A percentile compares a stretch with the other conserved stretches of the same genome.
Conservation (phyloP, 2,113 vertebrate species). For the Ictidomys tridecemlineatus region DNA sequence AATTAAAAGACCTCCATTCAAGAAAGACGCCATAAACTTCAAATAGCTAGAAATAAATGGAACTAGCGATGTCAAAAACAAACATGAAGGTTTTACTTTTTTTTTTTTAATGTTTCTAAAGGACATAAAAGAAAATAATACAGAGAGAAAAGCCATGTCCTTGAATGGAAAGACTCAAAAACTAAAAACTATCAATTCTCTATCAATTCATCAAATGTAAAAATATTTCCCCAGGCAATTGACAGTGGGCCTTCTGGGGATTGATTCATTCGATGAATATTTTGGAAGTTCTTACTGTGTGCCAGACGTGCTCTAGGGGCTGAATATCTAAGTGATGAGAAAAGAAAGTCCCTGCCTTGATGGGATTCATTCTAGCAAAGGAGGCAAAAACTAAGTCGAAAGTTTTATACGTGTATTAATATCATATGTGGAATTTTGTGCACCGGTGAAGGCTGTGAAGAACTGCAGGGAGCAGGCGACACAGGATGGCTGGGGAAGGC, state of each 20-base stretch:
- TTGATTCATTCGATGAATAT: background rate
- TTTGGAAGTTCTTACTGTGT: background rate
- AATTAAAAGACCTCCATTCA: background rate
- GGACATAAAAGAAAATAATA: background rate
- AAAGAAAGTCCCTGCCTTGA: background rate
- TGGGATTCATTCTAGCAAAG: background rate
- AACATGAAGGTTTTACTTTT: background rate
- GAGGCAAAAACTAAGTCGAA: background rate
- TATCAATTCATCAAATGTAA: background rate
- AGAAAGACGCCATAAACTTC: background rate
- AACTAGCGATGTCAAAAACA: slow-evolving; percentile 27
- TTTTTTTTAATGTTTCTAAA: background rate
- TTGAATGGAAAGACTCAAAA: background rate
- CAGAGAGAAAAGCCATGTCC: background rate
- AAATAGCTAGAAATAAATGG: slow-evolving; percentile 44
- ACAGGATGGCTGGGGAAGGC: background rate
- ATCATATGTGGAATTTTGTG: no score
- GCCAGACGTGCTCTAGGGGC: no score
- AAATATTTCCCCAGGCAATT: background rate
- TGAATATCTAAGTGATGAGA: background rate
- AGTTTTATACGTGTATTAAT: background rate
- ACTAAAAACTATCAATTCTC: background rate
- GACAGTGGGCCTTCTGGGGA: background rate
- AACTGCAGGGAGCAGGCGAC: background rate
- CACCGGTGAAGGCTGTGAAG: background rate